Base-by-base conservation (phyloP, 1,140 invertebrate species). In the Magallana angulata region DNA sequence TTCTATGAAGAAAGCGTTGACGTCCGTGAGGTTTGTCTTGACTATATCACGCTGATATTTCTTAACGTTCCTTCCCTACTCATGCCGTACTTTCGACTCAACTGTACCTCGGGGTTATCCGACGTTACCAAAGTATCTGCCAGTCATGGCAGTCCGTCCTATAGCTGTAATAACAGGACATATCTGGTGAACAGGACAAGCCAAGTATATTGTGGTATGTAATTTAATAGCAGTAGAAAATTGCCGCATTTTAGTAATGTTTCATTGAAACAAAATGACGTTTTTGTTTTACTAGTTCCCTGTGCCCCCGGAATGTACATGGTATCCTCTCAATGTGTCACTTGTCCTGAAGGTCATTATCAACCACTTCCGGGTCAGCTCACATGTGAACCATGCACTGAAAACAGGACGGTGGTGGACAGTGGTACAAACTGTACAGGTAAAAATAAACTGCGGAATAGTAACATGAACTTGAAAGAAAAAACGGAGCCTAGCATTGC, bases 351-450 rank as follows among this genome's bases (percentile, higher is more conserved):
- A 11, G 68, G 68, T 71, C 24, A 18, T 30, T 71, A 71, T 24
- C 68, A 71, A 71, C 36, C 68, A 30, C 68, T 71, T 71, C 68
- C 68, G 68, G 68, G 68, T 30, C 68, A 71, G 36, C 7, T 24
- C 1, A 24, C 68, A 30, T 71, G 68, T 30, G 68, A 71, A 18
- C 24, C 24, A 11, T 71, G 68, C 36, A 71, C n/a, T 11, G 68
- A 7, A 24, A 71, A 71, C 18, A 71, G 36, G 24, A 24, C 68
- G 1, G 68, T 71, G 36, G 68, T 71, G 12, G 24, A 71, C 4
- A 12, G 68, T 8, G 68, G 68, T 7, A 71, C 68, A 71, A 24
- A 71, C 68, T 71, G 68, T 71, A 30, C 36, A 24, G 68, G 68
- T 71, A 30, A 71, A 48, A 4, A 48, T 48, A 48, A 48, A 48